A percentile compares a stretch with the other conserved stretches of the same genome.
Conservation (phyloP, 2,888 invertebrate genomes). For the Nomada flava region DNA sequence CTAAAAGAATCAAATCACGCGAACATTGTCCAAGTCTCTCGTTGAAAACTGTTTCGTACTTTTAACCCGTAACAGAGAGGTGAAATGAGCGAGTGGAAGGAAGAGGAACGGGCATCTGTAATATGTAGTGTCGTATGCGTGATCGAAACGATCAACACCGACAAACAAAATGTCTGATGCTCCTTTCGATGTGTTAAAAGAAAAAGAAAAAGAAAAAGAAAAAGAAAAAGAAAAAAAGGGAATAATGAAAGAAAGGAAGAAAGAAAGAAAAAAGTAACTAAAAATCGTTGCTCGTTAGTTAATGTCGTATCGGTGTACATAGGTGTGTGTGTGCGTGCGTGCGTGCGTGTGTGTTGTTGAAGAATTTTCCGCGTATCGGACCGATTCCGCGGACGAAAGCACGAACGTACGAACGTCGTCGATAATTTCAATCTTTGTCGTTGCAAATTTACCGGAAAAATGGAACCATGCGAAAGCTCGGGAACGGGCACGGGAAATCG, state of each 20-base stretch:
- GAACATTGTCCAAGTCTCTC: slow-evolving; percentile 50
- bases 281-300: slow-evolving; percentile 72
- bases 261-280: slow-evolving; percentile 41
- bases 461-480: background rate
- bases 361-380: slow-evolving; percentile 18
- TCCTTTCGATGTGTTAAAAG: slow-evolving; percentile 63
- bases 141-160: background rate
- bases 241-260: slow-evolving; percentile 25
- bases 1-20: slow-evolving; percentile 49
- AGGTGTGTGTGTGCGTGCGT: slow-evolving; percentile 33
- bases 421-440: background rate
- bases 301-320: slow-evolving; percentile 75
- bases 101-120: background rate
- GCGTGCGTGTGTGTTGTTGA: slow-evolving; percentile 46
- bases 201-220: background rate
- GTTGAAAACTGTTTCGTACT: slow-evolving; percentile 37
- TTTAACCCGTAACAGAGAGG: slow-evolving; percentile 25
- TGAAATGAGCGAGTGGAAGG: background rate
- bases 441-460: background rate
- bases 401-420: slow-evolving; percentile 17
- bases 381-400: background rate
- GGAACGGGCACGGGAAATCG: slow-evolving; percentile 7
- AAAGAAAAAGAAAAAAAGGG: slow-evolving; percentile 18
- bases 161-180: slow-evolving; percentile 47
- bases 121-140: slow-evolving; percentile 4